A percentile compares a stretch with the other conserved stretches of the same genome.
These are phyloP conservation scores for Pseudomyrmex flavicornis DNA, from an alignment of 1,140 invertebrate species.

Conservation along the genomic window DNA sequence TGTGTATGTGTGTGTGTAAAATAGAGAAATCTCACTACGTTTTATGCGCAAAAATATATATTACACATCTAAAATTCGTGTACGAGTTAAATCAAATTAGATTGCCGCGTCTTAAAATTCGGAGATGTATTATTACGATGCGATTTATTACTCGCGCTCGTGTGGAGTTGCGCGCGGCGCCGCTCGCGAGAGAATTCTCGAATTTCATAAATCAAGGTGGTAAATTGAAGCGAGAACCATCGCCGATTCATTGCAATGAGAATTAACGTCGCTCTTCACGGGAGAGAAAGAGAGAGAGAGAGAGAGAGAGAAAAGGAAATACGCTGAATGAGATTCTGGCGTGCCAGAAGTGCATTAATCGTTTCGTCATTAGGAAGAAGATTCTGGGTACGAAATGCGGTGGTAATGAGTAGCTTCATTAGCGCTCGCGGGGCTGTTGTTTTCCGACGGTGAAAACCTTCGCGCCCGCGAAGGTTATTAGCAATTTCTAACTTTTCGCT, in stretches of 20 bases:
- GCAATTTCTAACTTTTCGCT: conserved; percentile 9
- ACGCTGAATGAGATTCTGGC: conserved; percentile 54
- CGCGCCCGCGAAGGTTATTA: neutral
- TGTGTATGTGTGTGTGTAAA: neutral
- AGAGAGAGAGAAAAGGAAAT: too few relatives aligned
- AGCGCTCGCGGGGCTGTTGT: conserved; percentile 58
- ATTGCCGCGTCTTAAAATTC: conserved; percentile 29
- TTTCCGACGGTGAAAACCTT: conserved; percentile 22
- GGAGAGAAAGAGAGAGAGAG: neutral
- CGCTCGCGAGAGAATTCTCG: conserved; percentile 12
- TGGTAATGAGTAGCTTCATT: conserved; percentile 76
- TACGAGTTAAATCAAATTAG: conserved; percentile 30
- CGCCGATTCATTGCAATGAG: conserved; percentile 50
- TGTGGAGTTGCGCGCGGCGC: neutral
- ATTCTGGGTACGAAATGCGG: conserved; percentile 62
- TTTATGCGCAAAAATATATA: conserved; percentile 32
- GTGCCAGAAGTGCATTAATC: conserved; percentile 69
- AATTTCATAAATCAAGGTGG: conserved; percentile 53
- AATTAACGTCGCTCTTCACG: conserved; percentile 53
- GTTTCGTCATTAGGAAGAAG: conserved; percentile 73
- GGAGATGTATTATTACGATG: conserved; percentile 33
- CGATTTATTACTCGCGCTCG: conserved; percentile 22
- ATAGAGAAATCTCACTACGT: conserved; percentile 37
- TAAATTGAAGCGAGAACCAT: conserved; percentile 46
- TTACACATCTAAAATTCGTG: conserved; percentile 18